A percentile compares a stretch with the other conserved stretches of the same genome.
phyloP scores from a whole-genome alignment of 1,140 invertebrate species.

The Nephila pilipes region DNA sequence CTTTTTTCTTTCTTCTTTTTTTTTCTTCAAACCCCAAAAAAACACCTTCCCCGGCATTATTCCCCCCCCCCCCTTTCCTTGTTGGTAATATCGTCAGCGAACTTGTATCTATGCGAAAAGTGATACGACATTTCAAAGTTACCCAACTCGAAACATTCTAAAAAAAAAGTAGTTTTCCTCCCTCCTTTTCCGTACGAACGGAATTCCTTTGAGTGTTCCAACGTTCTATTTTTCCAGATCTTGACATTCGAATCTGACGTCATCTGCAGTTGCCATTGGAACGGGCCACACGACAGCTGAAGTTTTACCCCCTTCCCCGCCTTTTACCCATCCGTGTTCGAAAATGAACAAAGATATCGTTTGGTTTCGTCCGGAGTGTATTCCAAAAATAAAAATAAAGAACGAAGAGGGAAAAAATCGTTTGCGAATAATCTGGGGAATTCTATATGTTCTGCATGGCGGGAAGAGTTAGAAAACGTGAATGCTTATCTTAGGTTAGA shows the following conservation, averaged over 20 bases:
- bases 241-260: slow-evolving; percentile 21
- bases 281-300: slow-evolving; percentile 15
- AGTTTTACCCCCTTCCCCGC: not conserved
- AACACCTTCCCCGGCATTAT: slow-evolving; percentile 2
- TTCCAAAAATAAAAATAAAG: not conserved
- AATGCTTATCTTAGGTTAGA: not conserved
- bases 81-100: slow-evolving; percentile 8
- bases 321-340: not conserved
- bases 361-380: not conserved
- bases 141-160: slow-evolving; percentile 9
- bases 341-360: slow-evolving; percentile 27
- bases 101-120: slow-evolving; percentile 26
- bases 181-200: slow-evolving; percentile 3
- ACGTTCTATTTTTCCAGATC: not conserved
- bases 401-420: not conserved
- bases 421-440: not conserved
- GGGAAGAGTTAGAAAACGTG: not conserved
- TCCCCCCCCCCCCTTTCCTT: not conserved
- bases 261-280: slow-evolving; percentile 17
- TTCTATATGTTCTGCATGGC: slow-evolving; percentile 10
- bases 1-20: not conserved
- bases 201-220: slow-evolving; percentile 26
- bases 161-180: slow-evolving; percentile 16
- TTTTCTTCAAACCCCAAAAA: not conserved
- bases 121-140: slow-evolving; percentile 27